These are phyloP conservation scores for Acanthurus leucopareius DNA, from an alignment of 2,797 vertebrate species.

Conservation along the genomic window DNA sequence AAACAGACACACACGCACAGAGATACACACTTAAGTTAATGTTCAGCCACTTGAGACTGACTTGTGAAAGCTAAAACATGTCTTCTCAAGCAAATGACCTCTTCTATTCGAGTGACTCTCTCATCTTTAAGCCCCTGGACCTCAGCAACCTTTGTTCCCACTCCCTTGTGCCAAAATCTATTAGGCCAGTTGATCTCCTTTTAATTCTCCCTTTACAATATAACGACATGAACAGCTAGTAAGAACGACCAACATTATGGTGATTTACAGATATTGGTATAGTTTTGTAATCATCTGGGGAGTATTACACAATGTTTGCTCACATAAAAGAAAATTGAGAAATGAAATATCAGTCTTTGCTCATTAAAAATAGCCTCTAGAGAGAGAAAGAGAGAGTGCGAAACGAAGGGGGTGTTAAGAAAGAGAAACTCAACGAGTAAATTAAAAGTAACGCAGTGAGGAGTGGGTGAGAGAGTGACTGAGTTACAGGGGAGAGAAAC, in stretches of 20 bases:
- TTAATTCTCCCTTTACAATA: constrained; percentile 15
- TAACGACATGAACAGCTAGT: background rate
- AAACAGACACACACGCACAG: background rate
- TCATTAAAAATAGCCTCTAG: constrained; percentile 22
- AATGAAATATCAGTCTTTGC: constrained; percentile 17
- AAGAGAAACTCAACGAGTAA: constrained; percentile 18
- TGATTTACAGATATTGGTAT: constrained; percentile 16
- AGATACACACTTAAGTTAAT: constrained; percentile 20
- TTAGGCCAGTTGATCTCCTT: constrained; percentile 17
- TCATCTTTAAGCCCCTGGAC: constrained; percentile 39
- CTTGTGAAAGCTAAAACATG: constrained; percentile 26
- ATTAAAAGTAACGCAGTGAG: constrained; percentile 33
- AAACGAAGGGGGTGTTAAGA: background rate
- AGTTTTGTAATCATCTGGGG: constrained; percentile 2
- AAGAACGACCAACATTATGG: background rate
- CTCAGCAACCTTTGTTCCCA: constrained; percentile 26
- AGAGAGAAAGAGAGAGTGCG: background rate
- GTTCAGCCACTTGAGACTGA: constrained; percentile 42
- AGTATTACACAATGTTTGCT: background rate
- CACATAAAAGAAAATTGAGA: constrained; percentile 15
- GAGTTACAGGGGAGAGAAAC: constrained; percentile 25
- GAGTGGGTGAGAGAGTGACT: constrained; percentile 19
- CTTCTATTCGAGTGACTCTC: constrained; percentile 18
- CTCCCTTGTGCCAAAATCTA: constrained; percentile 12
- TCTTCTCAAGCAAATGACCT: constrained; percentile 36